Evolutionary conservation across 1,140 invertebrate genomes (phyloP).

Genomic region (Tetragonula clypearis): DNA sequence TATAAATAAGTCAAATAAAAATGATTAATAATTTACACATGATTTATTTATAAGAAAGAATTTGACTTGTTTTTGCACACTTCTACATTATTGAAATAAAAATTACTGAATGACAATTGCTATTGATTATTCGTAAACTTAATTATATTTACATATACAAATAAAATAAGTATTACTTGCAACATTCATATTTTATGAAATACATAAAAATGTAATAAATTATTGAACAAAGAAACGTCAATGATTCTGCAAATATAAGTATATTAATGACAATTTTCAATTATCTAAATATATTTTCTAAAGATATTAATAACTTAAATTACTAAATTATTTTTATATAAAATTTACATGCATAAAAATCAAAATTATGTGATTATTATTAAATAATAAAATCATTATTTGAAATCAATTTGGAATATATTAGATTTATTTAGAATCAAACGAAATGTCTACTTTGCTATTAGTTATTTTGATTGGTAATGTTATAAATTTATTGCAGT

Average conservation of each 20-base stretch:
- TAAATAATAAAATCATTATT: neutral
- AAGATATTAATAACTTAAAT: neutral
- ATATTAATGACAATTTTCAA: neutral
- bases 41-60: neutral
- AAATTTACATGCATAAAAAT: neutral
- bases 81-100: neutral
- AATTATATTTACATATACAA: neutral
- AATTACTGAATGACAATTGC: neutral
- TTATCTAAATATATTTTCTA: neutral
- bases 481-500: constrained; percentile 68
- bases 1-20: neutral
- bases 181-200: neutral
- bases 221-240: too few relatives aligned
- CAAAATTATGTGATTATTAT: neutral
- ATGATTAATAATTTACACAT: neutral
- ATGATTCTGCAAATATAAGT: too few relatives aligned
- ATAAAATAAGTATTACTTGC: neutral
- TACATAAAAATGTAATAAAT: neutral
- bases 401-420: neutral
- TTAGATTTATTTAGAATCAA: constrained; percentile 15
- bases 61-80: neutral
- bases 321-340: neutral
- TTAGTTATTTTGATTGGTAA: constrained; percentile 75
- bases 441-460: constrained; percentile 71
- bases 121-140: neutral